A percentile compares a stretch with the other conserved stretches of the same genome.
Conservation (phyloP, 1,140 invertebrate species). For the Euwallacea fornicatus region DNA sequence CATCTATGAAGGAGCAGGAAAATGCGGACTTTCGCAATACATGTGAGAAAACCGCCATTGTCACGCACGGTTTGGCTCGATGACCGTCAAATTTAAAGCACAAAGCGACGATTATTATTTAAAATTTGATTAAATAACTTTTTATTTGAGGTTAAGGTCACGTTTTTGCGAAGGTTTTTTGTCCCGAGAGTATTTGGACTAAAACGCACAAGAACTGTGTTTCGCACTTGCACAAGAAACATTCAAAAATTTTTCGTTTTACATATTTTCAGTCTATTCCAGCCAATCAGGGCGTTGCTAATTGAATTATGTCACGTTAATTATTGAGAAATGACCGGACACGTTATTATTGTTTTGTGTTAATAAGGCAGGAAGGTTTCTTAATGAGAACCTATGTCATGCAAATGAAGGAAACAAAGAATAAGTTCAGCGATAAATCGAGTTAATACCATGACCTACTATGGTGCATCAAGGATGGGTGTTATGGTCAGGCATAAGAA, state of each 20-base stretch:
- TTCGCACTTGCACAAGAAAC: no score
- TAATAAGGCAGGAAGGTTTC: no score
- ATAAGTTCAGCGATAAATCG: no score
- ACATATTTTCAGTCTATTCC: no score
- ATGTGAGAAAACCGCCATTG: slow-evolving; percentile 29
- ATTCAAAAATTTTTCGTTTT: no score
- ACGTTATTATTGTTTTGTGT: no score
- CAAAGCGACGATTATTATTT: slow-evolving; percentile 20
- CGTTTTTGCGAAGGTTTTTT: neutral
- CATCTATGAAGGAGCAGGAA: neutral
- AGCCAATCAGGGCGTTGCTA: slow-evolving; percentile 2
- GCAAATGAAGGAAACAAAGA: no score
- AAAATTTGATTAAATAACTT: slow-evolving; percentile 21
- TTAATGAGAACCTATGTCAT: no score
- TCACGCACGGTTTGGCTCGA: neutral
- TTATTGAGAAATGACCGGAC: no score
- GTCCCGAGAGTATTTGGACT: neutral
- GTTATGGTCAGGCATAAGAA: no score
- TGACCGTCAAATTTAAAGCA: slow-evolving; percentile 31
- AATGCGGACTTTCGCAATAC: slow-evolving; percentile 13
- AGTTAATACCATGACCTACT: no score
- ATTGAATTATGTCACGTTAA: neutral
- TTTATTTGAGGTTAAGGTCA: slow-evolving; percentile 9
- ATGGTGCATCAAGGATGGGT: no score
- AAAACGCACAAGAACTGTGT: neutral